Evolutionary conservation across 2,797 vertebrate genomes (phyloP).

Genomic region (Crenuchus spilurus): DNA sequence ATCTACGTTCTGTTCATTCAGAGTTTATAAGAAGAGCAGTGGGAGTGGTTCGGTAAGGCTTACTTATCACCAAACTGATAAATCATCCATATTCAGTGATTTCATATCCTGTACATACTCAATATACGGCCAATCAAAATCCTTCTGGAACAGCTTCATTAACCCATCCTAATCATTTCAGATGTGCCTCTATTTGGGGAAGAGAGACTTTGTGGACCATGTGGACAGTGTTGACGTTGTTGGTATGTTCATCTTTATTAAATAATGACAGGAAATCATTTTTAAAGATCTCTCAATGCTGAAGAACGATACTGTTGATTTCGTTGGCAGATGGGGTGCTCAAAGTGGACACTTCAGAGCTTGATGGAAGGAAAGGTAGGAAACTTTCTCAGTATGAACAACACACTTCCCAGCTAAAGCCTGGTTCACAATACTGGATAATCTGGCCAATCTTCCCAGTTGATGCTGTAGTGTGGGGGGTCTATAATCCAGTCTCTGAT

Average conservation of each 20-base stretch:
- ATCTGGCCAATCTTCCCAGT: too few species aligned
- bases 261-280: neutral
- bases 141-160: neutral
- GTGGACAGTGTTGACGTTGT: conserved; percentile 84
- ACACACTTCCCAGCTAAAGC: too few species aligned
- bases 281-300: neutral
- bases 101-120: neutral
- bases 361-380: conserved; percentile 87
- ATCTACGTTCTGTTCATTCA: conserved; percentile 62
- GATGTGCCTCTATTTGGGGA: conserved; percentile 88
- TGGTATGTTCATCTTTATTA: conserved; percentile 69
- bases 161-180: conserved; percentile 60
- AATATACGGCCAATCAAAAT: neutral
- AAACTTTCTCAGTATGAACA: neutral
- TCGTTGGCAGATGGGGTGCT: conserved; percentile 82
- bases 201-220: conserved; percentile 88
- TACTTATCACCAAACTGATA: conserved; percentile 41
- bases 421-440: too few species aligned
- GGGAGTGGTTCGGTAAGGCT: conserved; percentile 83
- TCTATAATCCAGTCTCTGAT: too few species aligned
- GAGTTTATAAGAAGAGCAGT: conserved; percentile 91
- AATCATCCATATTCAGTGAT: neutral
- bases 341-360: conserved; percentile 84
- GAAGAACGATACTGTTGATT: neutral
- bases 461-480: too few species aligned